A percentile compares a stretch with the other conserved stretches of the same genome.
phyloP scores from a whole-genome alignment of 2,888 invertebrate genomes.

The Oligia strigilis region DNA sequence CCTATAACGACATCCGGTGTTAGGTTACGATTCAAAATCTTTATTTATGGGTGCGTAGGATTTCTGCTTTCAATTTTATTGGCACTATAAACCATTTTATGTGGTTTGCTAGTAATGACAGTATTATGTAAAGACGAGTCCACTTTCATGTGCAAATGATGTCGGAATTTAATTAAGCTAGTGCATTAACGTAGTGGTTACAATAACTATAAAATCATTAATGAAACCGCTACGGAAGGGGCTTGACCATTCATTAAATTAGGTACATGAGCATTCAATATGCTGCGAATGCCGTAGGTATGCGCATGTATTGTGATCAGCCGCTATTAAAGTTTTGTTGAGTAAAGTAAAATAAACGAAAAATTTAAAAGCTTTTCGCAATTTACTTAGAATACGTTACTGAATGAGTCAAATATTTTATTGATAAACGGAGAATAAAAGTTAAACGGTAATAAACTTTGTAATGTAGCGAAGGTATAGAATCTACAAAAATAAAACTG shows the following conservation, averaged over 20 bases:
- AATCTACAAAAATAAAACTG: background rate
- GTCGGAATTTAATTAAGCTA: constrained; percentile 63
- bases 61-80: constrained; percentile 77
- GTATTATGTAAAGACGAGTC: constrained; percentile 66
- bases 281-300: background rate
- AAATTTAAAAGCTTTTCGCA: constrained; percentile 73
- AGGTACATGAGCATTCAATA: constrained; percentile 10
- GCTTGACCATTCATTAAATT: constrained; percentile 49
- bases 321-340: constrained; percentile 19
- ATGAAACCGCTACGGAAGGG: constrained; percentile 59
- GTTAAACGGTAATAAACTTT: constrained; percentile 21
- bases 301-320: constrained; percentile 20
- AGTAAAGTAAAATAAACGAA: constrained; percentile 57
- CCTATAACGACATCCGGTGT: constrained; percentile 74
- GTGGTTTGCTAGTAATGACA: constrained; percentile 65
- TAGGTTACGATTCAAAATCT: constrained; percentile 64
- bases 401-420: constrained; percentile 59
- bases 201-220: constrained; percentile 54
- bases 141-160: constrained; percentile 71
- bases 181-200: constrained; percentile 58
- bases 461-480: background rate
- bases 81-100: constrained; percentile 70
- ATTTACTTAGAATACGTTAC: constrained; percentile 53
- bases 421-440: constrained; percentile 46
- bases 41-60: constrained; percentile 72